These are phyloP conservation scores for Tangara arthus DNA, from an alignment of 2,797 vertebrate species.

Conservation along the genomic window DNA sequence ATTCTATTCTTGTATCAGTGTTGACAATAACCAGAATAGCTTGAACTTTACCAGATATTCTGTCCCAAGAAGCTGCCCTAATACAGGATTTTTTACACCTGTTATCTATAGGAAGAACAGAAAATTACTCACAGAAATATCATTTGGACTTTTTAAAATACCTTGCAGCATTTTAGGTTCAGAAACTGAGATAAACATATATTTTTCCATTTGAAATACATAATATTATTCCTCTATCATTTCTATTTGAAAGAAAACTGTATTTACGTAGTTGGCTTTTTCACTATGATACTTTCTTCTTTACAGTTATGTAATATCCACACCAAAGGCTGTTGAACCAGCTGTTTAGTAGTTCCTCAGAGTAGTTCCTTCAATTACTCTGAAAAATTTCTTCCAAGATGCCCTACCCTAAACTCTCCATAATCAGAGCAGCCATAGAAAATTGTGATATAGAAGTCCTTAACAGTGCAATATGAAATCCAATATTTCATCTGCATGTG, in stretches of 20 bases:
- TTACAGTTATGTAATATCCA: background rate
- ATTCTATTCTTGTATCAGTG: constrained; percentile 26
- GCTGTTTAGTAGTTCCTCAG: background rate
- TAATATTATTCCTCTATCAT: background rate
- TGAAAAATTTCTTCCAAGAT: background rate
- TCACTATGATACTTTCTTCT: background rate
- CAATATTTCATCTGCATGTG: background rate
- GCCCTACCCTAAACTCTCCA: background rate
- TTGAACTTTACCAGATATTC: background rate
- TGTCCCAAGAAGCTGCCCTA: constrained; percentile 25
- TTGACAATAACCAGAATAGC: constrained; percentile 48
- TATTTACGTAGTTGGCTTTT: background rate
- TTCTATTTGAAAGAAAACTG: constrained; percentile 27
- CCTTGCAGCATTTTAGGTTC: background rate
- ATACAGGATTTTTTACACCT: background rate
- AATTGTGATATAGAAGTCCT: background rate
- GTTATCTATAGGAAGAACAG: background rate
- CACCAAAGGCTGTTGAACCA: background rate
- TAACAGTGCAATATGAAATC: background rate
- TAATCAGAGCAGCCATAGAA: background rate
- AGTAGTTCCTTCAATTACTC: background rate
- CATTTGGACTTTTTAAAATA: background rate
- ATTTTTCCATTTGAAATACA: constrained; percentile 24
- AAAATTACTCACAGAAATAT: constrained; percentile 28
- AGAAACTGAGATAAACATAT: constrained; percentile 16